Base-by-base conservation (phyloP, 2,113 vertebrate species). In the Aythya baeri region DNA sequence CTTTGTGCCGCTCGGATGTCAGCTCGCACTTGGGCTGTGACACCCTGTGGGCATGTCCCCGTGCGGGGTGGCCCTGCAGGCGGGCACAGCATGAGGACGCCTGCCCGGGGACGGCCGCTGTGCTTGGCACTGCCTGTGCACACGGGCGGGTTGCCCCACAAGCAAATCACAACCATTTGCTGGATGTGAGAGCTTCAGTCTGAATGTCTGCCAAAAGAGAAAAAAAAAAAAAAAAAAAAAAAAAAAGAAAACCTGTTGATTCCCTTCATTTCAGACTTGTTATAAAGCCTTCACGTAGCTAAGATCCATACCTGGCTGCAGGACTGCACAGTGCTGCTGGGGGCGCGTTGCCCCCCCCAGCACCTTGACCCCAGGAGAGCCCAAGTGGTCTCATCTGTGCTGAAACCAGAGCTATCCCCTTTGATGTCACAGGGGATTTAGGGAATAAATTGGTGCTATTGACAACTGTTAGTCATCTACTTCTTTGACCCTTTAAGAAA, bases 271-370 rank as follows among this genome's bases (percentile, higher is more conserved):
- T 63, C 23, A 38, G 36, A 36, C 16, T 27, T 27, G 61, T 63
- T 38, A 10, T 17, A 38, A 38, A 38, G 61, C 61, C 38, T 36
- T 26, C 61, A 41, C 17, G 3, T 16, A 27, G 61, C 12, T 27
- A 13, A 17, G 11, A 27, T 41, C 36, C 29, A 26, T 12, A 52
- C 50, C 50, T 25, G 23, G 50, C 50, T 8, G 26, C 38, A 18
- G 23, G 50, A 7, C 38, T 8, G 62, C 11, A 8, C 27, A 17
- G 36, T 29, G 36, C 36, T 41, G 23, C 16, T 2, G 38, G 21
- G 31, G 12, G 7, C 6, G 11, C 27, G 2, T n/a, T 46, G 46
- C 10, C 8, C 63, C 34, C 4, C 26, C 49, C 0, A 0, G 5
- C 25, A 5, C 34, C 46, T 4, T 2, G 0, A 6, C 49, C 12